These are phyloP conservation scores for Spea hammondii DNA, from an alignment of 2,797 vertebrate species.

Conservation along the genomic window DNA sequence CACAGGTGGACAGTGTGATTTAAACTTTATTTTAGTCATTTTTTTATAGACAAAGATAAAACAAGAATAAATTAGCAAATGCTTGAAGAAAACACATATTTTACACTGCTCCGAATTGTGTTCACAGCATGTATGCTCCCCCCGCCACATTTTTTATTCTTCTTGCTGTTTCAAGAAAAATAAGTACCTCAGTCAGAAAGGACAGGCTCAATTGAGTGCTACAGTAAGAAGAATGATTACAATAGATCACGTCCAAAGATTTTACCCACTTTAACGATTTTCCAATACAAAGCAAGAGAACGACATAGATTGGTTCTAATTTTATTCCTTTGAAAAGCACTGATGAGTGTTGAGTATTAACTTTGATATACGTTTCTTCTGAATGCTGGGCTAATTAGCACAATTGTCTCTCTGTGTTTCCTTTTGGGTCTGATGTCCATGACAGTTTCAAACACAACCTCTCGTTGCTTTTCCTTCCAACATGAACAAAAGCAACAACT, in stretches of 20 bases:
- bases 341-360: slow-evolving; percentile 37
- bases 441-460: slow-evolving; percentile 57
- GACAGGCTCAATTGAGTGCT: slow-evolving; percentile 30
- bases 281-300: slow-evolving; percentile 42
- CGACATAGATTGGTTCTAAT: slow-evolving; percentile 43
- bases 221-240: slow-evolving; percentile 37
- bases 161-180: slow-evolving; percentile 26
- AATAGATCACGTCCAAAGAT: slow-evolving; percentile 5
- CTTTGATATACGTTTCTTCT: slow-evolving; percentile 22
- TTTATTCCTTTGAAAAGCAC: slow-evolving; percentile 42
- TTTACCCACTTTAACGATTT: not conserved
- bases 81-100: slow-evolving; percentile 32
- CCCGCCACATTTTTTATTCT: slow-evolving; percentile 18
- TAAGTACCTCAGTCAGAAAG: slow-evolving; percentile 28
- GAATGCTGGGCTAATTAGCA: slow-evolving; percentile 38
- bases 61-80: slow-evolving; percentile 24
- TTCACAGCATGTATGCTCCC: slow-evolving; percentile 18
- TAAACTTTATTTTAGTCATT: no score
- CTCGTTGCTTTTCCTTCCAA: slow-evolving; percentile 54
- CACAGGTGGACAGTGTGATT: no score
- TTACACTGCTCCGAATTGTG: slow-evolving; percentile 19
- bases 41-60: slow-evolving; percentile 22
- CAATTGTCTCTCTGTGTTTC: slow-evolving; percentile 21
- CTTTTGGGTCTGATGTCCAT: slow-evolving; percentile 4
- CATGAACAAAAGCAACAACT: slow-evolving; percentile 59